phyloP scores from a whole-genome alignment of 2,797 vertebrate genomes.

The Acanthurus tractus region DNA sequence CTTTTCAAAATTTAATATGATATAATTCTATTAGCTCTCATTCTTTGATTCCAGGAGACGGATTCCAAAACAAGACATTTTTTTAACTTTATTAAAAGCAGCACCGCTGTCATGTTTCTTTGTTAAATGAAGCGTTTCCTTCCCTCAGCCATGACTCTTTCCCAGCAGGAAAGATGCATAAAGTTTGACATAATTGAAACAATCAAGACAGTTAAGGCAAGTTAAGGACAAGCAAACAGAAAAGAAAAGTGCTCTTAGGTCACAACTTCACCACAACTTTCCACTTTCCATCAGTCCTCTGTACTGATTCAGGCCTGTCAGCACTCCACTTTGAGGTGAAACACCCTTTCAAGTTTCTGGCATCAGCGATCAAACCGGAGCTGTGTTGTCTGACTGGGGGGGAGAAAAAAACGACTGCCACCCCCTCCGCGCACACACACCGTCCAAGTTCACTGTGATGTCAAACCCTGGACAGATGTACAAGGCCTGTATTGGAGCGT shows the following conservation, averaged over 20 bases:
- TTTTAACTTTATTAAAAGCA: too few relatives aligned
- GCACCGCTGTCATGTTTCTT: too few relatives aligned
- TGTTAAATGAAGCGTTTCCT: too few relatives aligned
- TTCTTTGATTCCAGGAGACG: background rate
- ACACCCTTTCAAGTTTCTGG: constrained; percentile 49
- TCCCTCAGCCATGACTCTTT: too few relatives aligned
- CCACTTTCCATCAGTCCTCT: constrained; percentile 46
- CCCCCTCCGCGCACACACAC: background rate
- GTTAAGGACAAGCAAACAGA: constrained; percentile 5
- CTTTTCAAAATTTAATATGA: background rate
- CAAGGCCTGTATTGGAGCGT: constrained; percentile 21
- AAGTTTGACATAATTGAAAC: background rate
- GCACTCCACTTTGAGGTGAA: constrained; percentile 50
- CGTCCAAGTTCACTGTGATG: constrained; percentile 50
- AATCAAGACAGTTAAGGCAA: constrained; percentile 12
- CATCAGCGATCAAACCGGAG: constrained; percentile 45
- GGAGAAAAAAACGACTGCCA: constrained; percentile 32
- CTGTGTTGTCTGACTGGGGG: constrained; percentile 23
- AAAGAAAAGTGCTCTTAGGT: constrained; percentile 31
- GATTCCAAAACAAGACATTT: background rate
- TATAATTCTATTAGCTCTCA: background rate
- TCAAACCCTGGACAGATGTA: constrained; percentile 46
- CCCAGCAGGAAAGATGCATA: too few relatives aligned
- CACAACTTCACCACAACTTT: constrained; percentile 38
- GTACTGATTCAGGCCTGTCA: constrained; percentile 43